phyloP scores from a whole-genome alignment of 2,888 invertebrate genomes.

The Drosophila acutilabella region DNA sequence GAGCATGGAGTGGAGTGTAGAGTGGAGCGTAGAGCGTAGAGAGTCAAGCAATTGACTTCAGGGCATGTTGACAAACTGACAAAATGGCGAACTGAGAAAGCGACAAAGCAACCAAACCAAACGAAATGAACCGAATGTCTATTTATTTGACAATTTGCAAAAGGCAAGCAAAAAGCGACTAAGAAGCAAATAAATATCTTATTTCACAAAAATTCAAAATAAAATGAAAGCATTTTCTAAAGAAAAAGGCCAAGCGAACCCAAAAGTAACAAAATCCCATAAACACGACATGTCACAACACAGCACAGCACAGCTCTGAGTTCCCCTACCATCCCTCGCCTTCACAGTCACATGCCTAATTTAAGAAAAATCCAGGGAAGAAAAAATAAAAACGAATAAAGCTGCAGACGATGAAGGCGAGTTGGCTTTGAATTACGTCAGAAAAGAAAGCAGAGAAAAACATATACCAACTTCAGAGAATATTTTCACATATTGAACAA shows the following conservation, averaged over 20 bases:
- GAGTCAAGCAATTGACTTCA: slow-evolving; percentile 25
- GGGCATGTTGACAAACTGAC: slow-evolving; percentile 14
- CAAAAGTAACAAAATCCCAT: slow-evolving; percentile 75
- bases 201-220: slow-evolving; percentile 69
- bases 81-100: slow-evolving; percentile 16
- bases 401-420: slow-evolving; percentile 33
- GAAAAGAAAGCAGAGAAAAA: slow-evolving; percentile 26
- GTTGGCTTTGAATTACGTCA: slow-evolving; percentile 66
- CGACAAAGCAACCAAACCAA: slow-evolving; percentile 24
- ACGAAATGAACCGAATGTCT: slow-evolving; percentile 37
- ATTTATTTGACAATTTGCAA: slow-evolving; percentile 80
- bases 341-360: slow-evolving; percentile 28
- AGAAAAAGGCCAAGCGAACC: slow-evolving; percentile 40
- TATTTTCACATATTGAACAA: slow-evolving; percentile 58
- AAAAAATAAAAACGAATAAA: slow-evolving; percentile 27
- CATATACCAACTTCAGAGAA: slow-evolving; percentile 25
- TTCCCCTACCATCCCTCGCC: background rate
- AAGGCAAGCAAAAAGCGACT: slow-evolving; percentile 57
- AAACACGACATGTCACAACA: slow-evolving; percentile 79
- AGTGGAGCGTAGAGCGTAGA: background rate
- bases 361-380: slow-evolving; percentile 31
- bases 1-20: slow-evolving; percentile 3
- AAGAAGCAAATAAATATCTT: slow-evolving; percentile 80
- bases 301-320: slow-evolving; percentile 24
- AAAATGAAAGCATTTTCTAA: slow-evolving; percentile 72